Evolutionary conservation across 2,113 vertebrate species (phyloP), one percentile per base, ranked within the genome.

Genomic region (Orcinus orca): DNA sequence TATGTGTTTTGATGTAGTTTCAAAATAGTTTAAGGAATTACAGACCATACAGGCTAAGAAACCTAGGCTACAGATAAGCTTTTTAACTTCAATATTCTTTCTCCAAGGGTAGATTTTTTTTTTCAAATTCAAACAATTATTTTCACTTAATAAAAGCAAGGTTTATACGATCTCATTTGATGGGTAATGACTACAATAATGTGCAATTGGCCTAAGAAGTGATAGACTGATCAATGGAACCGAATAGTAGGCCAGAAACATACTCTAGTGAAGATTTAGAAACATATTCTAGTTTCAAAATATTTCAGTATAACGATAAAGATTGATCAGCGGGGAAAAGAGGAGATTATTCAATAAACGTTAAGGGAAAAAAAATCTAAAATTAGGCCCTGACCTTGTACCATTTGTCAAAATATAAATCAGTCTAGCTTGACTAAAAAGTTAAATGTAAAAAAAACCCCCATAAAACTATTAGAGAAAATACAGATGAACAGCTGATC

Each of bases 391-490:
- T 71, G 38, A 55, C 33, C 9, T 67, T 77, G 38, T 58, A 88
- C 60, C 53, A 96, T 71, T 83, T 83, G 50, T 10, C 15, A 79
- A 93, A 82, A 65, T 31, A 95, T 47, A 91, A 83, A 88, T 76
- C 76, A 63, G 63, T n/a, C 79, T 79, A 77, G 14, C 17, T 53
- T 33, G 20, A 77, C 41, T 91, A 85, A 96, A 90, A 92, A 65
- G 31, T 55, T 79, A 71, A 67, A 84, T 83, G 23, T 71, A 55
- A 79, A 81, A 92, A 53, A n/a, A 47, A 21, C 50, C 87, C 50
- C 17, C n/a, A 76, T 76, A 91, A 70, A 94, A 79, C 21, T 68
- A 41, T n/a, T 62, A 92, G 44, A 95, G 89, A 89, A 95, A 95
- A 25, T 65, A 95, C 5, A 92, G 71, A 74, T 63, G 31, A 88